Percentiles rank a stretch among this genome's conserved stretches.
phyloP scores from a whole-genome alignment of 1,140 invertebrate species.

The Drosophila takahashii region DNA sequence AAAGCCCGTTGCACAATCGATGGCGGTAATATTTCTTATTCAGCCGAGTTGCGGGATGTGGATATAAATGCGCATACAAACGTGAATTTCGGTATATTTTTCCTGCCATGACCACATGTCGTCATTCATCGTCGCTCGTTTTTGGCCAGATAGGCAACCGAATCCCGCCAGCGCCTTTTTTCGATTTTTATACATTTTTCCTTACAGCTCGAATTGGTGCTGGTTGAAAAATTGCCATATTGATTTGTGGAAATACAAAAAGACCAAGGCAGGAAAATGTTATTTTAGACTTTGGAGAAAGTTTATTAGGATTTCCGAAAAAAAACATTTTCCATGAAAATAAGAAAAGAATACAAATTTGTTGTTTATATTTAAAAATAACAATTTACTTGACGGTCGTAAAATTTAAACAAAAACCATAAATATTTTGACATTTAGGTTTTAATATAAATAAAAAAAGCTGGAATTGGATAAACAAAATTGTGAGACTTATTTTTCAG shows the following conservation, averaged over 20 bases:
- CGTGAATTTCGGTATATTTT: conserved; percentile 53
- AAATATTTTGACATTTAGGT: no score
- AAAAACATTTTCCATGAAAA: background rate
- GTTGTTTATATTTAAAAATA: no score
- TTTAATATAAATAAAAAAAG: no score
- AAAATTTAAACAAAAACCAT: no score
- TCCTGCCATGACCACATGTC: conserved; percentile 55
- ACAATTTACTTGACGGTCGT: no score
- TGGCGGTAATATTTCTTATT: conserved; percentile 69
- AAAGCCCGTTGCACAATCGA: conserved; percentile 72
- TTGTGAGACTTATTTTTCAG: no score
- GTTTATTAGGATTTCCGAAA: background rate
- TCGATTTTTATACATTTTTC: conserved; percentile 24
- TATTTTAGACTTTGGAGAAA: background rate
- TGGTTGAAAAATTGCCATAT: conserved; percentile 52
- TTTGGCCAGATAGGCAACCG: conserved; percentile 39
- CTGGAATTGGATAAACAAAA: no score
- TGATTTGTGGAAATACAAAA: conserved; percentile 20
- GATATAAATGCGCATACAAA: conserved; percentile 9
- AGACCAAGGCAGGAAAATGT: conserved; percentile 4
- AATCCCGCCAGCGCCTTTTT: conserved; percentile 47
- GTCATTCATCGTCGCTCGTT: conserved; percentile 31
- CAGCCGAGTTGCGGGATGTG: conserved; percentile 20
- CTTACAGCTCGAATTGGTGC: conserved; percentile 37
- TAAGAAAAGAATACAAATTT: background rate